Evolutionary conservation across 2,888 invertebrate species (phyloP).

Genomic region (Lamproptera curius): DNA sequence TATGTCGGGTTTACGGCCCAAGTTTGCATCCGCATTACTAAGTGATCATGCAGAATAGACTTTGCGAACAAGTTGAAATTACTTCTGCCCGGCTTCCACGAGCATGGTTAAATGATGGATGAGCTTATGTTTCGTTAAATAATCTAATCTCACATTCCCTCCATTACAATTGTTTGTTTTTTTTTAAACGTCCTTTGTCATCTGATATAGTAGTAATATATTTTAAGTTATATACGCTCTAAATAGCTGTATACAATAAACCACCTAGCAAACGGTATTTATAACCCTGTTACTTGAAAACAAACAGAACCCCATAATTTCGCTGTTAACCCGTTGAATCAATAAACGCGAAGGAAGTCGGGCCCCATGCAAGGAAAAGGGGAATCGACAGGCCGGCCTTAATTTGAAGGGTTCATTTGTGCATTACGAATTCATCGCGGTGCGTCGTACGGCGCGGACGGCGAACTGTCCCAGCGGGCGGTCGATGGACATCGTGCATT

Average conservation of each 20-base stretch:
- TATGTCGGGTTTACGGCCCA: conserved; percentile 64
- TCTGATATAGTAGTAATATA: too few species aligned
- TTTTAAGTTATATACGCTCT: too few species aligned
- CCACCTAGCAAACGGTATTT: too few species aligned
- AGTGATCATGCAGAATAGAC: conserved; percentile 31
- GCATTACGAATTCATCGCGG: conserved; percentile 66
- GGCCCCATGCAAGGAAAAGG: conserved; percentile 8
- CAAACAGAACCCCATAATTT: not conserved
- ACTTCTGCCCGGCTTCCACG: not conserved
- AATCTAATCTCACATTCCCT: not conserved
- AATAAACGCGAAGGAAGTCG: not conserved
- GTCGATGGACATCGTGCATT: conserved; percentile 44
- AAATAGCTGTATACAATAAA: too few species aligned
- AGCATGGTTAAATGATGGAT: too few species aligned
- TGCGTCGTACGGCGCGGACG: conserved; percentile 59
- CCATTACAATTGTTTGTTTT: not conserved
- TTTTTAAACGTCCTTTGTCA: too few species aligned
- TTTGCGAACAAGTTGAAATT: conserved; percentile 7
- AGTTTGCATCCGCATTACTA: conserved; percentile 48
- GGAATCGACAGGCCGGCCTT: conserved; percentile 30
- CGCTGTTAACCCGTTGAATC: conserved; percentile 2
- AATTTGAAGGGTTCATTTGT: conserved; percentile 58
- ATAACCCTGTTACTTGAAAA: too few species aligned
- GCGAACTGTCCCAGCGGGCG: conserved; percentile 41
- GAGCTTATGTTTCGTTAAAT: too few species aligned